Evolutionary conservation across 2,113 vertebrate species (phyloP), one percentile per base, ranked within the genome.

Genomic region (Sinocyclocheilus maitianheensis): DNA sequence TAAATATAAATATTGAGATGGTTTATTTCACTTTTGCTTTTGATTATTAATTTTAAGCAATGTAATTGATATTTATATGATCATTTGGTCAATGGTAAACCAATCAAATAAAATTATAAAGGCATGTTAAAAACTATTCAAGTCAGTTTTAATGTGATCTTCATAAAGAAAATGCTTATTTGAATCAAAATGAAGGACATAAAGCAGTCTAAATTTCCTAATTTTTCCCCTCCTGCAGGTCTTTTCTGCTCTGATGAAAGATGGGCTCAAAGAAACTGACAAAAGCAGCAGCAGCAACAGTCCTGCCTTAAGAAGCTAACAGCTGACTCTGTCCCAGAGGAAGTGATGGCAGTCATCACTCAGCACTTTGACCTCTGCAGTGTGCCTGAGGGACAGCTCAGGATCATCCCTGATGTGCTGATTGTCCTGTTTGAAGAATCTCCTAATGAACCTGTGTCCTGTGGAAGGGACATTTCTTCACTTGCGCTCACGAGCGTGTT

Each of bases 211-310:
- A 4, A 53, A 53, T 16, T 37, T 40, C 8, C 30, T 40, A 8
- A 10, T 71, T 34, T 72, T 55, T 3, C 4, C 10, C 9, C 48
- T 12, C 51, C 80, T 65, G 22, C 90, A 99, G 98, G 97, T 99
- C 72, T 99, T 99, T 94, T 94, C 97, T 83, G 96, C 97, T 16
- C 89, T 98, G 92, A 97, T 96, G 95, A 99, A 98, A 95, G 97
- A 99, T 65, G 91, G 91, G 24, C 94, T 90, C 89, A 99, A 96
- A 94, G 98, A 98, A 90, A 92, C 88, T 84, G 98, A 98, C 84
- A 98, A 95, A 91, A 97, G 94, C 89, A 94, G 93, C 75, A 77
- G 13, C 48, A 46, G 11, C 18, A 24, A 22, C 16, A 98, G 97
- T 91, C 97, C 97, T 74, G 96, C 97, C 85, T 87, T 96, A 37